Conservation (phyloP, 2,113 vertebrate genomes). For the Corythaixoides concolor region DNA sequence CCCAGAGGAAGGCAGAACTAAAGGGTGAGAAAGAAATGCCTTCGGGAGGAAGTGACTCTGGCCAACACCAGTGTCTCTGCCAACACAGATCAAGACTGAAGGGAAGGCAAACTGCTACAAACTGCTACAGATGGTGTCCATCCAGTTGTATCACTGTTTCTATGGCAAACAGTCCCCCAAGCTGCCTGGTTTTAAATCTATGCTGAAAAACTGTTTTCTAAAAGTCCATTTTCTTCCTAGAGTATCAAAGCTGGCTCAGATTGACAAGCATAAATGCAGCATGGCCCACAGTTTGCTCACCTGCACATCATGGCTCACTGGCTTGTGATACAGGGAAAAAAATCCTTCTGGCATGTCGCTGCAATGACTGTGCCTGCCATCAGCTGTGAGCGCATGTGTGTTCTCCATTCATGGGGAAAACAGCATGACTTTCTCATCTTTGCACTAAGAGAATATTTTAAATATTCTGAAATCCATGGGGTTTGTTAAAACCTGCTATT, state of each 20-base stretch:
- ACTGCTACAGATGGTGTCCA: neutral
- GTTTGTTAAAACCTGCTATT: neutral
- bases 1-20: neutral
- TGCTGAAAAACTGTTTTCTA: neutral
- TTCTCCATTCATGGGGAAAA: neutral
- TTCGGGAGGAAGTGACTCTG: neutral
- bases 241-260: neutral
- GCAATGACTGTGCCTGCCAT: neutral
- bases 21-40: neutral
- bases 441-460: neutral
- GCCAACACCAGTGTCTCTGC: neutral
- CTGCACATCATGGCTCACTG: neutral
- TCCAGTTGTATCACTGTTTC: accelerated
- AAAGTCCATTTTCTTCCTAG: neutral
- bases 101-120: neutral
- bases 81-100: neutral
- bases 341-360: neutral
- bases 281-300: neutral
- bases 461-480: neutral
- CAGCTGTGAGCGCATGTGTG: neutral
- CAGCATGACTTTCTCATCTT: neutral
- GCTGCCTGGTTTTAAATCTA: neutral
- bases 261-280: neutral
- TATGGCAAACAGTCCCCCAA: neutral
- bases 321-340: neutral